phyloP scores from a whole-genome alignment of 92 coral and sea anemone species.

The Umimayanthus chanpuru region DNA sequence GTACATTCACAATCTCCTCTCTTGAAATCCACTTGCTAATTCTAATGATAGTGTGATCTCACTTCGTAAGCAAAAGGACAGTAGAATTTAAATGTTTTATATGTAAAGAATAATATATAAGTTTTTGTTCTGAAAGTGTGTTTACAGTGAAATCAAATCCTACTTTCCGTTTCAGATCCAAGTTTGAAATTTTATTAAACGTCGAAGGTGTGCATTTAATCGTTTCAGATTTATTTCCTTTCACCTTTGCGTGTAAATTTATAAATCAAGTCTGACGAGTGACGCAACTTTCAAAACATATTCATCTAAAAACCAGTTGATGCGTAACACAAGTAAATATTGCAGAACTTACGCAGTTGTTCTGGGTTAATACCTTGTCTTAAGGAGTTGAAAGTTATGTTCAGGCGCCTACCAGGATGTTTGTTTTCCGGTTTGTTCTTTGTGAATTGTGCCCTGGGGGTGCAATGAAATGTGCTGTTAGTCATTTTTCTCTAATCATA shows the following conservation, averaged over 20 bases:
- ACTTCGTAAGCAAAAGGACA: slow-evolving; percentile 30
- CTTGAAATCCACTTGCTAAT: slow-evolving; percentile 17
- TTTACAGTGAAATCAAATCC: neutral
- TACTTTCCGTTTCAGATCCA: neutral
- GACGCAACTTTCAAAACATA: neutral
- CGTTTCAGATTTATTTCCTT: neutral
- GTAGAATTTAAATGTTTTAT: neutral
- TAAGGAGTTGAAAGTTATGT: neutral
- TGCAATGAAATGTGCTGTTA: too few species aligned
- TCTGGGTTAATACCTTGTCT: neutral
- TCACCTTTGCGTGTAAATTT: neutral
- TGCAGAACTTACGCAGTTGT: neutral
- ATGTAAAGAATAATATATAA: neutral
- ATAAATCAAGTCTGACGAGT: neutral
- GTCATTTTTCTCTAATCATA: too few species aligned
- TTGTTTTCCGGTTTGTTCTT: too few species aligned
- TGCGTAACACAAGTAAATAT: neutral
- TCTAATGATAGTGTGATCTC: neutral
- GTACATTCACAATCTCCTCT: slow-evolving; percentile 18
- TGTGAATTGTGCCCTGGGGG: neutral
- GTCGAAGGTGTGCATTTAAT: neutral
- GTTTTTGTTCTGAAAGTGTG: neutral
- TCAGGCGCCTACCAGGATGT: neutral
- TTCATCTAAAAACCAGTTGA: neutral
- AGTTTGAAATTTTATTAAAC: neutral